phyloP scores from a whole-genome alignment of 2,888 invertebrate genomes.

The Amphipoea lucens region DNA sequence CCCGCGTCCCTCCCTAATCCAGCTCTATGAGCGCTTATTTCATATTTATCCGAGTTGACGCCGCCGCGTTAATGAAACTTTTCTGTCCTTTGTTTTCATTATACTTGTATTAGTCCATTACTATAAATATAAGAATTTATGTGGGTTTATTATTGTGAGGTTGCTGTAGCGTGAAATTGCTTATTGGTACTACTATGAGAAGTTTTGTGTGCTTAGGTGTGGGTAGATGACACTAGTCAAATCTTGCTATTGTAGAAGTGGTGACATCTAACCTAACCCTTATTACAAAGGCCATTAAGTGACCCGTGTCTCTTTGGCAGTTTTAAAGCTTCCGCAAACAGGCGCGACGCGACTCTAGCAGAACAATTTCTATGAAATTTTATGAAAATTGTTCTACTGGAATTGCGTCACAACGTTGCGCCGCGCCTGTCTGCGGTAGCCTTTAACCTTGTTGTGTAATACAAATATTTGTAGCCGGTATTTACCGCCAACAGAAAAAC shows the following conservation, averaged over 20 bases:
- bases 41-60: conserved; percentile 78
- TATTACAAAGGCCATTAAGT: conserved; percentile 6
- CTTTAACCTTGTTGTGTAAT: conserved; percentile 23
- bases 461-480: conserved; percentile 32
- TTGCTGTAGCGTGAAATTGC: conserved; percentile 47
- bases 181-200: conserved; percentile 45
- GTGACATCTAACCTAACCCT: background rate
- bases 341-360: background rate
- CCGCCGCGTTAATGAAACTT: conserved; percentile 79
- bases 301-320: conserved; percentile 6
- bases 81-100: conserved; percentile 74
- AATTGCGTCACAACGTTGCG: background rate
- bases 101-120: conserved; percentile 57
- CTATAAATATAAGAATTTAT: conserved; percentile 61
- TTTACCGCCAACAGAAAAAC: too few species aligned
- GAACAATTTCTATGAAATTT: background rate
- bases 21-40: conserved; percentile 78
- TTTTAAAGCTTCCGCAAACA: background rate
- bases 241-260: conserved; percentile 18
- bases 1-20: conserved; percentile 68
- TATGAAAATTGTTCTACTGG: background rate
- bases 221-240: conserved; percentile 5
- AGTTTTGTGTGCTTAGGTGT: conserved; percentile 46
- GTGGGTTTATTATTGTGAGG: conserved; percentile 40
- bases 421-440: background rate